Evolutionary conservation across 2,797 vertebrate species (phyloP), one percentile per base, ranked within the genome.

Genomic region (Anolis apletophallus): DNA sequence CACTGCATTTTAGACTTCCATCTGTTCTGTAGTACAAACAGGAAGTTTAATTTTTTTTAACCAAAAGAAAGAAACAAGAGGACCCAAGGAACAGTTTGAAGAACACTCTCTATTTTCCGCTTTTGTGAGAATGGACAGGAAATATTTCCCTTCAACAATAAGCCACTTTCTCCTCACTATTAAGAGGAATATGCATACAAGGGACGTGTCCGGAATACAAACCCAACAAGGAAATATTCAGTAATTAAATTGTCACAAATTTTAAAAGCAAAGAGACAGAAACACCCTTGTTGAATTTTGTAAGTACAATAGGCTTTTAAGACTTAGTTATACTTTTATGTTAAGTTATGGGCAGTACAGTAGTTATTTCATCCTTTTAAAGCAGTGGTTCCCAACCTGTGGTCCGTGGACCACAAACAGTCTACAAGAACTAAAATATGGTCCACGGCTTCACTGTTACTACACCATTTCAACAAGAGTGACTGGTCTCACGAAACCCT

Each of bases 101-200:
- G 64, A 57, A 85, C 34, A 80, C 4, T 59, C 67, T 59, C 16
- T 32, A 55, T 17, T 78, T 86, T 90, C 87, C 87, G 61, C 84
- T 91, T 93, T 93, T 91, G 92, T 90, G 32, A 61, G 11, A 85
- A 74, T 12, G 6, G 32, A 79, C 26, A 0, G 91, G 89, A 87
- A 94, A 94, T 88, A 64, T 57, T 84, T 84, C 84, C 90, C 81
- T 90, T 89, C 57, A 81, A 76, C 13, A 68, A 81, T 59, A 91
- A 87, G 71, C 34, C 6, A 0, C 14, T 52, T 8, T 89, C 71
- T 85, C 90, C 87, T 87, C 89, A 88, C 89, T 85, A 79, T 59
- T 91, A 89, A 46, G 84, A 80, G 32, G 82, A 85, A 88, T 34
- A 75, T 78, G 88, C 72, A 78, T 91, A n/a, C 29, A 89, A 54